phyloP scores from a whole-genome alignment of 1,140 invertebrate genomes.

The Oryctes rhinoceros region DNA sequence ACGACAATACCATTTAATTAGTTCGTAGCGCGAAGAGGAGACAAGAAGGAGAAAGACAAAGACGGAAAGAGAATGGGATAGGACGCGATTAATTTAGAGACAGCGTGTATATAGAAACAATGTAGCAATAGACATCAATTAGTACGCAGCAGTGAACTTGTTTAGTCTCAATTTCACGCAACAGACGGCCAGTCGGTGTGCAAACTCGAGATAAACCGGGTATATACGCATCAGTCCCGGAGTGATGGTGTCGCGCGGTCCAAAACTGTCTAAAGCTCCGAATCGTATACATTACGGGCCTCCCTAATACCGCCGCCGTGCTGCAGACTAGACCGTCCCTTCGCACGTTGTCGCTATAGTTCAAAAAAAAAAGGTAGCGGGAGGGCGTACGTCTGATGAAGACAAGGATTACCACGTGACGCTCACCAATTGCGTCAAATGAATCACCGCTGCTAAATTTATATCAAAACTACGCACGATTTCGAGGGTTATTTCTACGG shows the following conservation, averaged over 20 bases:
- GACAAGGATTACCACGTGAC: not conserved
- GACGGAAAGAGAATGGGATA: not conserved
- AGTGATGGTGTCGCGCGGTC: not conserved
- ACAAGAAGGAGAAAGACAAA: not conserved
- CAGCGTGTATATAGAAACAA: conserved; percentile 58
- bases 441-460: not conserved
- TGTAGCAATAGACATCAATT: conserved; percentile 61
- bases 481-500: too few species aligned
- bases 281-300: conserved; percentile 5
- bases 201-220: conserved; percentile 56
- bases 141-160: conserved; percentile 61
- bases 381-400: not conserved
- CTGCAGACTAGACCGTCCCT: not conserved
- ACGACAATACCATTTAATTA: conserved; percentile 58
- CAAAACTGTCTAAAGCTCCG: conserved; percentile 17
- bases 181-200: conserved; percentile 57
- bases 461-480: too few species aligned
- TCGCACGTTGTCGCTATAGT: not conserved
- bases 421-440: not conserved
- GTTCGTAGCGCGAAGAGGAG: conserved; percentile 51
- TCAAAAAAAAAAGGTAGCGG: not conserved
- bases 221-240: not conserved
- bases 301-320: not conserved
- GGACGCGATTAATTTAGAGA: conserved; percentile 45
- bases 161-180: conserved; percentile 62